Evolutionary conservation across 2,113 vertebrate genomes (phyloP).

Genomic region (Callipepla californica): DNA sequence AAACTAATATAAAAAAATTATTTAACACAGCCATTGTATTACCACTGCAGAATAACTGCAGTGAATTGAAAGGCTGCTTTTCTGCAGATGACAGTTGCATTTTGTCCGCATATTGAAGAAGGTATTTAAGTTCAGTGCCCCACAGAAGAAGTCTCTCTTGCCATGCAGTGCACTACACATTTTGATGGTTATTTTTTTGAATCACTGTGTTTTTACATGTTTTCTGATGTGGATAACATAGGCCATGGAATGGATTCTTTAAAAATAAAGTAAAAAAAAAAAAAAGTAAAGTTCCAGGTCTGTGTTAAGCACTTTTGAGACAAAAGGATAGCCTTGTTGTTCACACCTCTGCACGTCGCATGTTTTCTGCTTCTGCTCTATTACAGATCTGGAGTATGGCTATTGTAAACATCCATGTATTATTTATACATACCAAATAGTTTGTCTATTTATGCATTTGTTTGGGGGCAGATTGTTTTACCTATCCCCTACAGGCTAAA

Average conservation of each 20-base stretch:
- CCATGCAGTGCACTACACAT: background rate
- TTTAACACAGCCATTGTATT: background rate
- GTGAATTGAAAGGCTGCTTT: background rate
- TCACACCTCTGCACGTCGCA: background rate
- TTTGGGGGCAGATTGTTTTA: background rate
- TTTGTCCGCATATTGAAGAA: background rate
- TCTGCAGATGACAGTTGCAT: background rate
- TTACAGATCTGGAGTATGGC: background rate
- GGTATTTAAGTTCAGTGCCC: background rate
- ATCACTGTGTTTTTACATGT: background rate
- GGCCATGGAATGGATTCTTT: background rate
- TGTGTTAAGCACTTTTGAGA: background rate
- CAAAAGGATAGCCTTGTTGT: background rate
- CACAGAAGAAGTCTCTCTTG: background rate
- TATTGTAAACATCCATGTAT: background rate
- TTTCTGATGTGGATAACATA: background rate
- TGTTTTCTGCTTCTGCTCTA: background rate
- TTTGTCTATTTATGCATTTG: background rate
- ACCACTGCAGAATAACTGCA: background rate
- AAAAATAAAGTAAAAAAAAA: background rate
- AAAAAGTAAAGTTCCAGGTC: background rate
- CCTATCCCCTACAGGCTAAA: background rate
- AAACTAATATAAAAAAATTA: background rate
- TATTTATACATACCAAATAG: background rate
- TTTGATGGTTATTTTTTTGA: background rate